These are phyloP conservation scores for Asarcornis scutulata DNA, from an alignment of 2,113 vertebrate species.

Conservation along the genomic window DNA sequence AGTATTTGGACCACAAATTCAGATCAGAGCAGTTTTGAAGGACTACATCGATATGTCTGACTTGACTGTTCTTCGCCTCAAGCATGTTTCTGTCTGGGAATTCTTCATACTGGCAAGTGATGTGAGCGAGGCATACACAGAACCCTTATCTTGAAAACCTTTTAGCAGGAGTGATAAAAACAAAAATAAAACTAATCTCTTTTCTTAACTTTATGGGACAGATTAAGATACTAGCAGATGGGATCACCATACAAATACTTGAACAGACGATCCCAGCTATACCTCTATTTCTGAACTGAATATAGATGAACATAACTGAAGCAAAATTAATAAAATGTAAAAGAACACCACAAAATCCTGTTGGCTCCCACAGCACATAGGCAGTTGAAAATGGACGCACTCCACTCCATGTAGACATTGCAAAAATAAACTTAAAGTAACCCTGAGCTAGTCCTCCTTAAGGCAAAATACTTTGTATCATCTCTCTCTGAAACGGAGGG, in stretches of 20 bases:
- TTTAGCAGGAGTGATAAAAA: not conserved
- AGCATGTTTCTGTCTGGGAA: not conserved
- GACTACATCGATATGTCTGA: not conserved
- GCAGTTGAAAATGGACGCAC: not conserved
- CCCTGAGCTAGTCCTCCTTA: not conserved
- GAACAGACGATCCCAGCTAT: not conserved
- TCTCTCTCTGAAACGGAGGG: not conserved
- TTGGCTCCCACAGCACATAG: not conserved
- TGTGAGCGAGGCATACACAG: not conserved
- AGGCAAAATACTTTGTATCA: not conserved
- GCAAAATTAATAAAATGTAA: not conserved
- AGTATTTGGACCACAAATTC: not conserved
- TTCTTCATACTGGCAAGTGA: not conserved
- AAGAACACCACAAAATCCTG: not conserved
- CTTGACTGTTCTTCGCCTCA: not conserved
- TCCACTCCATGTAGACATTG: not conserved
- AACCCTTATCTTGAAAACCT: not conserved
- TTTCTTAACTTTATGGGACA: not conserved
- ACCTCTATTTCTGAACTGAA: not conserved
- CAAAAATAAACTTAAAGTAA: not conserved
- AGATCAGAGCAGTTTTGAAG: not conserved
- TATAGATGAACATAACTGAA: not conserved
- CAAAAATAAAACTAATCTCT: not conserved
- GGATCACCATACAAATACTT: not conserved
- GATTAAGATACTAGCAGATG: not conserved